Base-by-base conservation (phyloP, 1,140 invertebrate genomes). In the Mercenaria mercenaria region DNA sequence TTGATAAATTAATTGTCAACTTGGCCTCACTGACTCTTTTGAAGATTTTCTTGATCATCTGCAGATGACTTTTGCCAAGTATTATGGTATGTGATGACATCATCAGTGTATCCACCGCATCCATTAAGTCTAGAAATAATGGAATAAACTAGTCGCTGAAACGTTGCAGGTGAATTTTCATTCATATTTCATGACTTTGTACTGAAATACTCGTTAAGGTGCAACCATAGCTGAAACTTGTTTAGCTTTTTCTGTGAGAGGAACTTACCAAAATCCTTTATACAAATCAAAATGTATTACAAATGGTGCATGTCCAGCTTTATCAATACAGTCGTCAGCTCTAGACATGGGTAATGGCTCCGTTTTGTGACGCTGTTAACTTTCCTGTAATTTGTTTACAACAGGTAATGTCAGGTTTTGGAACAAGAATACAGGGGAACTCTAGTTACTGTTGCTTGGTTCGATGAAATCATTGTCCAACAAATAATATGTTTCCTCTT, bases 221-320 rank as follows among this genome's bases (percentile, higher is more conserved):
- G 72, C 88, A 1, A 79, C 74, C 34, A 90, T 52, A 23, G 89
- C 84, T 41, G 74, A 72, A 2, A 90, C 67, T 43, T 59, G 11
- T 59, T 81, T 86, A 1, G 89, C 89, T 13, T 69, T 26, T 23
- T 87, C 89, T 8, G 72, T 61, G 20, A 18, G 91, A 77, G 15
- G 88, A 76, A 11, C 91, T 74, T 6, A 90, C 91, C 32, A 88
- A 79, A 90, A 90, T 29, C 83, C 89, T 47, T 87, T 87, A 18
- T 81, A 26, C 1, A 90, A 37, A 56, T 88, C 37, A 92, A n/a
- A n/a, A n/a, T n/a, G n/a, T n/a, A n/a, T n/a, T n/a, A n/a, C 85
- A 43, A 90, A 74, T 29, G 88, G 80, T 34, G 56, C 67, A 39
- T n/a, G 6, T n/a, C 41, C 39, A 32, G 67, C 39, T 32, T 56